Conservation (phyloP, 2,113 vertebrate species). For the Jacana jacana region DNA sequence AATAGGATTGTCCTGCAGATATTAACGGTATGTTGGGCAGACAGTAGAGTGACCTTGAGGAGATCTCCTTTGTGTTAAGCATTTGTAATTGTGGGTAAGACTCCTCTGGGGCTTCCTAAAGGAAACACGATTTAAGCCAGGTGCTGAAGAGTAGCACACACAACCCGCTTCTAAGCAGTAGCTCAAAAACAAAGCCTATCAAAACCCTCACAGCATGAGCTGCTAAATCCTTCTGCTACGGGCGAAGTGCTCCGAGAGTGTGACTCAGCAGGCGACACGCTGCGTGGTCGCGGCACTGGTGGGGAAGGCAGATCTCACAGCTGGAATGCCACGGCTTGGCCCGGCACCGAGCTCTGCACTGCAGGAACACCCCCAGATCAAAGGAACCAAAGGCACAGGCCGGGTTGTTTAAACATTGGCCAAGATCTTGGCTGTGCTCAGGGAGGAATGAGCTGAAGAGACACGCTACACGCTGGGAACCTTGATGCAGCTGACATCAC, state of each 20-base stretch:
- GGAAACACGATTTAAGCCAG: background rate
- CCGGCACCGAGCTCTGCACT: background rate
- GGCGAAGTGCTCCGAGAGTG: rapidly evolving
- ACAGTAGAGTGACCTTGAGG: background rate
- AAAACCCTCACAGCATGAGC: background rate
- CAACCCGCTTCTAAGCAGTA: background rate
- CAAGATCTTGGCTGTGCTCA: background rate
- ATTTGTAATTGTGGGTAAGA: background rate
- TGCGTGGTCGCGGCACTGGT: rapidly evolving
- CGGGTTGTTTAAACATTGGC: background rate
- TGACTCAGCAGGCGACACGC: background rate
- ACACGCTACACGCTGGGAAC: rapidly evolving
- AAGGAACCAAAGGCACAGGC: background rate
- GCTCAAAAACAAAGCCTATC: slow-evolving; percentile 30
- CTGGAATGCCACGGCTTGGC: background rate
- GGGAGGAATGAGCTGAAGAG: background rate
- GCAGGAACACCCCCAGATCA: background rate
- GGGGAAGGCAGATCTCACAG: background rate
- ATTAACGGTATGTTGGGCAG: background rate
- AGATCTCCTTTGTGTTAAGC: background rate
- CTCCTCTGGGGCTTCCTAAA: background rate
- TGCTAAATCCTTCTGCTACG: background rate
- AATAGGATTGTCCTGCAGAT: background rate
- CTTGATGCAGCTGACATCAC: background rate
- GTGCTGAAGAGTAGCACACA: background rate